Conservation (phyloP, 2,797 vertebrate genomes). For the Phalloptychus januarius region DNA sequence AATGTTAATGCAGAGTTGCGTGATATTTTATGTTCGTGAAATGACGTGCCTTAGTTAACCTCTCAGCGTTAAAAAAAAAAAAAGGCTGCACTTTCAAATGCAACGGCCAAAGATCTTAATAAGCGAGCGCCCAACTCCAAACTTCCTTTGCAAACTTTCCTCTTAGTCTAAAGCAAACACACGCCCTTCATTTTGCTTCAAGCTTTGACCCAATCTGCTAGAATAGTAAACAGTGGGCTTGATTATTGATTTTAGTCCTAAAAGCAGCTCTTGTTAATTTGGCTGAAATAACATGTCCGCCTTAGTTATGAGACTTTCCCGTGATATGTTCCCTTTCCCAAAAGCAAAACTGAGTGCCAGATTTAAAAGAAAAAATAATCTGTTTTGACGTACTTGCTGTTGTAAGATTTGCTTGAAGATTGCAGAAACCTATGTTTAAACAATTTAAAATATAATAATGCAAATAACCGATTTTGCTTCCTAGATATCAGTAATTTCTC, state of each 20-base stretch:
- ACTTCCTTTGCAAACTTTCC: constrained; percentile 74
- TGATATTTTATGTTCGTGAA: constrained; percentile 80
- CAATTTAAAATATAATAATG: background rate
- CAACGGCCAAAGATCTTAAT: constrained; percentile 50
- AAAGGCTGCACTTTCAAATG: constrained; percentile 59
- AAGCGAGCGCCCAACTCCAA: constrained; percentile 45
- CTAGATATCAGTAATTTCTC: constrained; percentile 3
- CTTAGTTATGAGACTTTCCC: constrained; percentile 30
- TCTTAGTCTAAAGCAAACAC: constrained; percentile 61
- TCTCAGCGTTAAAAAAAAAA: constrained; percentile 74
- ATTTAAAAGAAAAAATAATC: constrained; percentile 19
- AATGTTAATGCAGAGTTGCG: constrained; percentile 85
- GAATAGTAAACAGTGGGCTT: constrained; percentile 58
- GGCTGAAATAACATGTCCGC: constrained; percentile 49
- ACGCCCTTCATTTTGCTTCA: constrained; percentile 16
- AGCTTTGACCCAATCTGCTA: constrained; percentile 26
- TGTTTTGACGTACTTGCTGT: constrained; percentile 3
- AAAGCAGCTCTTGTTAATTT: constrained; percentile 57
- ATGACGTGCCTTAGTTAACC: constrained; percentile 79
- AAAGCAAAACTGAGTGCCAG: constrained; percentile 11
- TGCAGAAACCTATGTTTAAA: background rate
- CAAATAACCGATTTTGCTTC: background rate
- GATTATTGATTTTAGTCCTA: constrained; percentile 64
- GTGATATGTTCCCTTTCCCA: constrained; percentile 30
- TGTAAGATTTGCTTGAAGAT: background rate